These are phyloP conservation scores for Oceanites oceanicus DNA, from an alignment of 2,113 vertebrate species.

Conservation along the genomic window DNA sequence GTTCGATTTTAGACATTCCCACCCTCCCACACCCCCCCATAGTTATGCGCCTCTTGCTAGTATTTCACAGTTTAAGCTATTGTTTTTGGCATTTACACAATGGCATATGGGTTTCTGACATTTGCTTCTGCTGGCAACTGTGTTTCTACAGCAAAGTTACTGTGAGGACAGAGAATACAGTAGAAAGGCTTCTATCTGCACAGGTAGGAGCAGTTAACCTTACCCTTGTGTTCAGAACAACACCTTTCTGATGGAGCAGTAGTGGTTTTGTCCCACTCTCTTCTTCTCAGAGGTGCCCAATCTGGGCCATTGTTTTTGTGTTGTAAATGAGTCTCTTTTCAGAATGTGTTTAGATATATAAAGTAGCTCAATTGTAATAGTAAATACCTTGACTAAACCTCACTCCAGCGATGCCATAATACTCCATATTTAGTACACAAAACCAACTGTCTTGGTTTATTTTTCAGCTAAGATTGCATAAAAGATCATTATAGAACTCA, in stretches of 20 bases:
- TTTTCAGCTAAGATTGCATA: not conserved
- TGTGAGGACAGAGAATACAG: not conserved
- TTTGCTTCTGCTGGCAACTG: not conserved
- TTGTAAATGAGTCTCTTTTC: not conserved
- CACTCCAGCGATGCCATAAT: not conserved
- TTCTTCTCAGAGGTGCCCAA: not conserved
- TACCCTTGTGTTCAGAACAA: not conserved
- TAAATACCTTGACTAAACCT: not conserved
- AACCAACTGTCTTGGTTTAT: not conserved
- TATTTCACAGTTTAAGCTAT: not conserved
- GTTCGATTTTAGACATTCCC: not conserved
- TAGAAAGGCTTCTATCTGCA: not conserved
- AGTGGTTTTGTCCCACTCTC: not conserved
- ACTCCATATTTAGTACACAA: not conserved
- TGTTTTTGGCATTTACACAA: not conserved
- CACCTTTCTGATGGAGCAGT: not conserved
- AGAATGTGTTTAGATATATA: not conserved
- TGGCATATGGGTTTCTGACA: not conserved
- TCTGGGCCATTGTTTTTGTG: not conserved
- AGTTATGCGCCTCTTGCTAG: not conserved
- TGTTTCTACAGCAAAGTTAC: not conserved
- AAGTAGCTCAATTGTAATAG: not conserved
- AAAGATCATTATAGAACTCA: not conserved
- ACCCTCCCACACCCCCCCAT: accelerated
- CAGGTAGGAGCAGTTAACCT: not conserved